These are phyloP conservation scores for Betta splendens DNA, from an alignment of 2,797 vertebrate genomes.

Conservation along the genomic window DNA sequence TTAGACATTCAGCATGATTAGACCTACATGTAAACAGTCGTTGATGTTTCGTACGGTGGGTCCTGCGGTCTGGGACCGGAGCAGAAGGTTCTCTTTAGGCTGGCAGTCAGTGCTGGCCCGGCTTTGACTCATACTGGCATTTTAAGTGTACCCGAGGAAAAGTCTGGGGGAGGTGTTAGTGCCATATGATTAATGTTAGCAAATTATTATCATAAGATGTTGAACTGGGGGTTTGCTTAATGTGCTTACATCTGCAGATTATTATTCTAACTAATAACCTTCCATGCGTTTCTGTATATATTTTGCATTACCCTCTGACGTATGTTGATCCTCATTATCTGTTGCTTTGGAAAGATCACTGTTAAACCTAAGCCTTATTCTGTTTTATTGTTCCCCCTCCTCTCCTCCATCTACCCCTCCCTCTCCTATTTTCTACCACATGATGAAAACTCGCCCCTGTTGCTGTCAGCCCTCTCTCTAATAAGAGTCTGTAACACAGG, in stretches of 20 bases:
- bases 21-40: neutral
- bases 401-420: conserved; percentile 1
- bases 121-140: conserved; percentile 34
- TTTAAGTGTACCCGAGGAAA: neutral
- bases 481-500: neutral
- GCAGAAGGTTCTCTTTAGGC: conserved; percentile 27
- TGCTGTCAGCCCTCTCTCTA: neutral
- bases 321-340: neutral
- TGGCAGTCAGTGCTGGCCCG: conserved; percentile 24
- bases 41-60: conserved; percentile 12
- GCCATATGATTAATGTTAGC: neutral
- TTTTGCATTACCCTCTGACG: neutral
- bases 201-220: neutral
- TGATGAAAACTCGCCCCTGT: conserved; percentile 13
- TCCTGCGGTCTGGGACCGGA: conserved; percentile 26
- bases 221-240: neutral
- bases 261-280: no score
- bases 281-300: neutral
- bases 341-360: conserved; percentile 6
- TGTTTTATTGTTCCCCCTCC: conserved; percentile 1
- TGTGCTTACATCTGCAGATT: conserved; percentile 6
- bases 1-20: conserved; percentile 4
- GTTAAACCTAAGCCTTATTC: neutral
- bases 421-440: neutral
- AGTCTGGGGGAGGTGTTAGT: conserved; percentile 13